phyloP scores from a whole-genome alignment of 2,113 vertebrate species.

The Cacatua alba region DNA sequence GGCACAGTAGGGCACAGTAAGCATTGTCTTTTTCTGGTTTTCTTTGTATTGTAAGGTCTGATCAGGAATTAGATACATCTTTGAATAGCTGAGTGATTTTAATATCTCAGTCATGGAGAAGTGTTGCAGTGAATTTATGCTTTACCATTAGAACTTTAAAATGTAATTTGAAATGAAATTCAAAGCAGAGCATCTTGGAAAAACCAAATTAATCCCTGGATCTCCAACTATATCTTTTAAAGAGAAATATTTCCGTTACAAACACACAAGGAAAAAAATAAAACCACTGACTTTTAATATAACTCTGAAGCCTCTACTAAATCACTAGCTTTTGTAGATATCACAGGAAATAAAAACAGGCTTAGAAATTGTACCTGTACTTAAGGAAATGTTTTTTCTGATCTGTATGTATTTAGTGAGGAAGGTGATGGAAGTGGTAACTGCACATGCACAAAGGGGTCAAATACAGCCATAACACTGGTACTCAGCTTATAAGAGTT shows the following conservation, averaged over 20 bases:
- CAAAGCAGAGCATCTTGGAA: not conserved
- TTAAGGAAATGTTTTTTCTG: not conserved
- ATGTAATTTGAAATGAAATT: not conserved
- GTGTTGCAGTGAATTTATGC: not conserved
- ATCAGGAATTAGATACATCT: not conserved
- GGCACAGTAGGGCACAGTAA: not conserved
- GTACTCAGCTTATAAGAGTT: not conserved
- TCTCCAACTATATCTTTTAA: not conserved
- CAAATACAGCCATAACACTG: not conserved
- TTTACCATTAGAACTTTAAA: not conserved
- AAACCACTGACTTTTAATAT: not conserved
- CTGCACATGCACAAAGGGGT: not conserved
- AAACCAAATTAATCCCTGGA: not conserved
- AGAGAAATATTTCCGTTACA: constrained; percentile 10
- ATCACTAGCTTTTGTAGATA: not conserved
- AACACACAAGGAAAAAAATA: not conserved
- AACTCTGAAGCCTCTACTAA: not conserved
- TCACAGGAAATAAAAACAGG: not conserved
- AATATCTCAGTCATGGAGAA: not conserved
- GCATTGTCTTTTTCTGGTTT: not conserved
- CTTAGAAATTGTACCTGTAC: not conserved
- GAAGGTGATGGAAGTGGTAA: not conserved
- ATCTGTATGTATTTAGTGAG: not conserved
- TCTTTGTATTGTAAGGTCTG: not conserved
- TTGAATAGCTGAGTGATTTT: constrained; percentile 25